Conservation (phyloP, 2,888 invertebrate species). For the Stenichneumon culpator region DNA sequence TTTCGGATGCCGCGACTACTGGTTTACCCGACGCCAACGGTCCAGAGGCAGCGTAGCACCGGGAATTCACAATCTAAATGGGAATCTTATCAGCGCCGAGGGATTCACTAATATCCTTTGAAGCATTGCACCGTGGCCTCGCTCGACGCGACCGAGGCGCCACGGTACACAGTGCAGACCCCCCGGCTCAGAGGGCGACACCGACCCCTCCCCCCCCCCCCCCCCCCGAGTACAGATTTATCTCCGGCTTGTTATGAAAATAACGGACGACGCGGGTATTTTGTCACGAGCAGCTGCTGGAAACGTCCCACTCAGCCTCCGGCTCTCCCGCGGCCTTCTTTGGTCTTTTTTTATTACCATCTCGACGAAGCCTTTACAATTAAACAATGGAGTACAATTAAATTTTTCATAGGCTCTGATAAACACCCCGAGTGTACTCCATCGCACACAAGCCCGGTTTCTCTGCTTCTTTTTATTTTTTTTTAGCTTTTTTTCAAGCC, state of each 20-base stretch:
- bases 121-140: constrained; percentile 66
- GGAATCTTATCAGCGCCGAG: constrained; percentile 75
- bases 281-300: constrained; percentile 60
- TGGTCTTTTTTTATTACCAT: constrained; percentile 3
- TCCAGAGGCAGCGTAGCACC: constrained; percentile 40
- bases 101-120: constrained; percentile 75
- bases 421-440: background rate
- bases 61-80: constrained; percentile 74
- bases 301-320: background rate
- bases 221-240: constrained; percentile 55
- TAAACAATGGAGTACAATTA: constrained; percentile 31
- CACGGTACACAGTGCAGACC: constrained; percentile 15
- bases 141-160: constrained; percentile 44
- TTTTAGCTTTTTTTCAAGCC: background rate
- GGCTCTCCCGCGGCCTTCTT: background rate
- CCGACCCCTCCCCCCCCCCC: background rate
- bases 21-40: constrained; percentile 16
- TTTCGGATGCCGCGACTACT: constrained; percentile 22
- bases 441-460: background rate
- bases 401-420: constrained; percentile 15
- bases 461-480: background rate
- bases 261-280: constrained; percentile 62
- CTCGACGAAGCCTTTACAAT: constrained; percentile 12
- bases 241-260: constrained; percentile 68
- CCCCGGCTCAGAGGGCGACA: constrained; percentile 4